Conservation (phyloP, 2,113 vertebrate genomes). For the Astatotilapia flaviijosephi region DNA sequence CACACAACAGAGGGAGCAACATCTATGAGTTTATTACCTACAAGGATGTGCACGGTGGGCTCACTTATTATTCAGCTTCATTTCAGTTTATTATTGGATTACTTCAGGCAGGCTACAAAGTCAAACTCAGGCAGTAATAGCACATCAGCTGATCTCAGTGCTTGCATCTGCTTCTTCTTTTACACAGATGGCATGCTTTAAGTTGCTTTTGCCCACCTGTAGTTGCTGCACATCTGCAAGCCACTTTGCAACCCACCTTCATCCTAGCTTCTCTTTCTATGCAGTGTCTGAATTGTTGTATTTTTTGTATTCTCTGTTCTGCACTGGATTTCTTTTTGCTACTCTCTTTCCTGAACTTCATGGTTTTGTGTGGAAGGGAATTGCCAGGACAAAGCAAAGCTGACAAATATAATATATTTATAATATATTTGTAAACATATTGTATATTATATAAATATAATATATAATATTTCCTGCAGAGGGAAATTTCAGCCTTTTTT, state of each 20-base stretch:
- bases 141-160: neutral
- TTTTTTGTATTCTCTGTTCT: neutral
- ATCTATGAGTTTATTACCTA: conserved; percentile 9
- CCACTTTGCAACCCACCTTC: neutral
- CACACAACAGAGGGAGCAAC: neutral
- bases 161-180: neutral
- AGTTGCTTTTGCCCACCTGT: neutral
- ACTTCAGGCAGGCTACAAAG: neutral
- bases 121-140: neutral
- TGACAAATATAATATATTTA: neutral
- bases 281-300: neutral
- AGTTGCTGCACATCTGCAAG: neutral
- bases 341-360: neutral
- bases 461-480: neutral
- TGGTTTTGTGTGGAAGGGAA: neutral
- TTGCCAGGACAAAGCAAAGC: neutral
- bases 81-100: neutral
- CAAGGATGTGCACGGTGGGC: conserved; percentile 69
- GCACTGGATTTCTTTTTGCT: neutral
- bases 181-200: neutral
- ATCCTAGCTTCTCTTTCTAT: neutral
- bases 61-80: neutral
- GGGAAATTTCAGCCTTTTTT: neutral
- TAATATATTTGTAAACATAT: neutral
- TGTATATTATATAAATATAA: neutral